Evolutionary conservation across 2,113 vertebrate genomes (phyloP), one percentile per base, ranked within the genome.

Genomic region (Scatophagus argus): DNA sequence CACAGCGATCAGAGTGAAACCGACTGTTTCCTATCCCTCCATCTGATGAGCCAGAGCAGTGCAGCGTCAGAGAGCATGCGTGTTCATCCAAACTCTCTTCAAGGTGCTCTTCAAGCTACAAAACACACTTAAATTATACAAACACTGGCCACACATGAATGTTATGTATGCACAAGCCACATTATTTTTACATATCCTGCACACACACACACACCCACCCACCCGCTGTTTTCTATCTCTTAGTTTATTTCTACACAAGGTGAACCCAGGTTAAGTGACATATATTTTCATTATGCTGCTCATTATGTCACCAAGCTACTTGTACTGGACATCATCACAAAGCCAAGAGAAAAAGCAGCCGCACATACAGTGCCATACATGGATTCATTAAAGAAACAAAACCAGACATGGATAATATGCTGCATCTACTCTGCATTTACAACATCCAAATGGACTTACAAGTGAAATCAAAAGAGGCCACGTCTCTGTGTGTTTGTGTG

Each of bases 371-470:
- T n/a, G n/a, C 19, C n/a, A 46, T 29, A 74, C 51, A 58, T 44
- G 27, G 34, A 82, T 71, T 70, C 19, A 87, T 49, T 63, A 43
- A 52, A 64, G 32, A 61, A 77, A 63, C 47, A 58, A 66, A 71
- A 54, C 12, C 8, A 71, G 34, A 62, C 6, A 31, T 19, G 54
- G 65, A 52, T 29, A 82, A 74, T 39, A 34, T 3, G 12, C 61
- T 79, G 41, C 2, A 51, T 3, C 29, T 51, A 0, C 27, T n/a
- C n/a, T n/a, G n/a, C 3, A 61, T 84, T n/a, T 76, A 27, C 51
- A 29, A 77, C 54, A 81, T 83, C 52, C 12, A 84, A 87, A 89
- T 82, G n/a, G 52, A 32, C 7, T 9, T 27, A 7, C 14, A 65
- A 43, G 32, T 41, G 7, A 34, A n/a, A 76, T 68, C 23, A 38